These are phyloP conservation scores for Silurus asotus DNA, from an alignment of 2,113 vertebrate genomes.

Conservation along the genomic window DNA sequence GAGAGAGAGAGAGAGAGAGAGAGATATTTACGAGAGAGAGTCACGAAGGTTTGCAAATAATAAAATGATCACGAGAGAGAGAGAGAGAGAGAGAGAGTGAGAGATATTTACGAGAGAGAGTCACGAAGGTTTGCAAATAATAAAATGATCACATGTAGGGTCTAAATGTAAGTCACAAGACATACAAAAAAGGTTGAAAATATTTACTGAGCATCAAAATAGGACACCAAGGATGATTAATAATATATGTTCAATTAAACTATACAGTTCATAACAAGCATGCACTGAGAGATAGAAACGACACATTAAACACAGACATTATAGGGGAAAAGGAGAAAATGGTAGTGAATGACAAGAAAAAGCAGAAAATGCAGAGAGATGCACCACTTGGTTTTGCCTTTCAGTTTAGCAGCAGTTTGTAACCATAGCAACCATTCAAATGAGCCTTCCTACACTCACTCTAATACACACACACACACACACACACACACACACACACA, in stretches of 20 bases:
- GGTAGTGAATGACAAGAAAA: slow-evolving; percentile 39
- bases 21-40: too few species aligned
- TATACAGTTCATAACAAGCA: slow-evolving; percentile 54
- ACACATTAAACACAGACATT: slow-evolving; percentile 19
- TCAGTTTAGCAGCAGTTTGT: slow-evolving; percentile 67
- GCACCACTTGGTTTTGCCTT: slow-evolving; percentile 56
- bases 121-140: not conserved
- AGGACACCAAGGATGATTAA: not conserved
- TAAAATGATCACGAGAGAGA: slow-evolving; percentile 45
- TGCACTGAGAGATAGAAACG: slow-evolving; percentile 18
- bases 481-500: slow-evolving; percentile 21
- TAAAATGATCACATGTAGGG: not conserved
- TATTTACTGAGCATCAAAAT: not conserved
- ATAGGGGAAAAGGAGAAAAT: slow-evolving; percentile 38
- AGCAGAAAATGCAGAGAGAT: slow-evolving; percentile 54
- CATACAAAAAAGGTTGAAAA: not conserved
- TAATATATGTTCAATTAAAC: slow-evolving; percentile 47
- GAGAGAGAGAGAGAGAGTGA: not conserved
- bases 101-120: too few species aligned
- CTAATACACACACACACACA: slow-evolving; percentile 45
- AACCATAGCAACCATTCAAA: slow-evolving; percentile 79
- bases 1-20: not conserved
- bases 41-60: too few species aligned
- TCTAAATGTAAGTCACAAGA: not conserved
- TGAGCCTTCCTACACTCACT: slow-evolving; percentile 62